phyloP scores from a whole-genome alignment of 2,888 invertebrate genomes.

The Anorthoa munda region DNA sequence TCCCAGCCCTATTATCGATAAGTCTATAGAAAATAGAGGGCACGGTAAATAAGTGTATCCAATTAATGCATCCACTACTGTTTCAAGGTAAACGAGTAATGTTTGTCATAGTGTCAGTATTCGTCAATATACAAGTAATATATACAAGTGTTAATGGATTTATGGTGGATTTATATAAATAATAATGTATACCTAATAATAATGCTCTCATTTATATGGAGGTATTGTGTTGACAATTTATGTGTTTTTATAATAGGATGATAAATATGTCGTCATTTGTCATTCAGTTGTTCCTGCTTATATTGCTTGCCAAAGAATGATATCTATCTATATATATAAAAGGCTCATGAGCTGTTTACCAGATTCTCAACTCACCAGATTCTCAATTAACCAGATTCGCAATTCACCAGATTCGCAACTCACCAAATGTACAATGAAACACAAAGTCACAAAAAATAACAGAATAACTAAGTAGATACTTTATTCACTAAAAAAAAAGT shows the following conservation, averaged over 20 bases:
- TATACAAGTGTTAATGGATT: slow-evolving; percentile 30
- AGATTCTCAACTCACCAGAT: too few relatives aligned
- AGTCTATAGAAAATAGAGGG: slow-evolving; percentile 9
- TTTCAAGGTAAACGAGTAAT: slow-evolving; percentile 48
- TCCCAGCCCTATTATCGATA: background rate
- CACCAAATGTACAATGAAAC: too few relatives aligned
- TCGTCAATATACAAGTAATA: background rate
- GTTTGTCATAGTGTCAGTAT: slow-evolving; percentile 7
- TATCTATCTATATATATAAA: too few relatives aligned
- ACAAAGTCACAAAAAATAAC: too few relatives aligned
- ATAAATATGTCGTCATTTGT: slow-evolving; percentile 40
- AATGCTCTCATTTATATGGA: slow-evolving; percentile 52
- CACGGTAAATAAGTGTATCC: background rate
- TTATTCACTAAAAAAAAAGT: too few relatives aligned
- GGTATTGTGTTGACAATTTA: slow-evolving; percentile 39
- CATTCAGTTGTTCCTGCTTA: background rate
- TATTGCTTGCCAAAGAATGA: background rate
- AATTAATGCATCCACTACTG: slow-evolving; percentile 6
- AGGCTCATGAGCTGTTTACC: too few relatives aligned
- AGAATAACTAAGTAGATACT: too few relatives aligned
- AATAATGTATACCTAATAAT: slow-evolving; percentile 20
- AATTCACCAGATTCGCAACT: too few relatives aligned
- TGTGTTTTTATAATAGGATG: slow-evolving; percentile 34
- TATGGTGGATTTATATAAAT: slow-evolving; percentile 35
- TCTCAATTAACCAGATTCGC: too few relatives aligned